A percentile compares a stretch with the other conserved stretches of the same genome.
These are phyloP conservation scores for Parelbella ahira DNA, from an alignment of 2,888 invertebrate species.

Conservation along the genomic window DNA sequence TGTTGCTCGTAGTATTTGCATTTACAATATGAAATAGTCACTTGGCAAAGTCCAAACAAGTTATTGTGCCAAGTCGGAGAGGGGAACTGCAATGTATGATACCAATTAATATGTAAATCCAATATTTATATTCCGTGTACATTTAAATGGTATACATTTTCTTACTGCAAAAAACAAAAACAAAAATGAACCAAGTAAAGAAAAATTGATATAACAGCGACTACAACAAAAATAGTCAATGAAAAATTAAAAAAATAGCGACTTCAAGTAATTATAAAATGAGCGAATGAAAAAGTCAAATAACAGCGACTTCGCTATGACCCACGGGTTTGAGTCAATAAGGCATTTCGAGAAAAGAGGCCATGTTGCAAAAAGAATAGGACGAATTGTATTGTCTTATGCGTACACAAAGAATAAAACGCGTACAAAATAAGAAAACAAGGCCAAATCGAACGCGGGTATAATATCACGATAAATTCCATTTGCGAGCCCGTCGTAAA, in stretches of 20 bases:
- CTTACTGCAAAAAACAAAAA: too few relatives aligned
- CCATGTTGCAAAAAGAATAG: constrained; percentile 13
- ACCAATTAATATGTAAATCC: constrained; percentile 13
- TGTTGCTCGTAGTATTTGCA: not conserved
- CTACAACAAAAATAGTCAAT: too few relatives aligned
- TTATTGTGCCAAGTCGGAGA: constrained; percentile 8
- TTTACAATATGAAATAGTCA: not conserved
- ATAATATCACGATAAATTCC: constrained; percentile 24
- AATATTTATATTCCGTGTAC: constrained; percentile 1
- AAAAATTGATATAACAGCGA: too few relatives aligned
- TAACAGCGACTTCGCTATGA: not conserved
- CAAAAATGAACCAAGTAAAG: too few relatives aligned
- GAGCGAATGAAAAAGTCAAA: not conserved
- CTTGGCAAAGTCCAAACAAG: constrained; percentile 13
- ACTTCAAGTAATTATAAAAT: too few relatives aligned
- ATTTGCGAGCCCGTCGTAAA: constrained; percentile 21
- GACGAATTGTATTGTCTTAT: constrained; percentile 20
- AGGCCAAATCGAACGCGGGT: constrained; percentile 19
- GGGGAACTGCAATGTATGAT: constrained; percentile 1
- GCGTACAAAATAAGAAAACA: constrained; percentile 20
- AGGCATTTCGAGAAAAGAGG: constrained; percentile 7
- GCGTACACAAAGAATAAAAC: constrained; percentile 23
- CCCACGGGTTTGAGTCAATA: constrained; percentile 7
- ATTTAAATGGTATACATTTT: not conserved
- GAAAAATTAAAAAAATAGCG: too few relatives aligned